phyloP scores from a whole-genome alignment of 2,113 vertebrate species.

The Columba janthina region DNA sequence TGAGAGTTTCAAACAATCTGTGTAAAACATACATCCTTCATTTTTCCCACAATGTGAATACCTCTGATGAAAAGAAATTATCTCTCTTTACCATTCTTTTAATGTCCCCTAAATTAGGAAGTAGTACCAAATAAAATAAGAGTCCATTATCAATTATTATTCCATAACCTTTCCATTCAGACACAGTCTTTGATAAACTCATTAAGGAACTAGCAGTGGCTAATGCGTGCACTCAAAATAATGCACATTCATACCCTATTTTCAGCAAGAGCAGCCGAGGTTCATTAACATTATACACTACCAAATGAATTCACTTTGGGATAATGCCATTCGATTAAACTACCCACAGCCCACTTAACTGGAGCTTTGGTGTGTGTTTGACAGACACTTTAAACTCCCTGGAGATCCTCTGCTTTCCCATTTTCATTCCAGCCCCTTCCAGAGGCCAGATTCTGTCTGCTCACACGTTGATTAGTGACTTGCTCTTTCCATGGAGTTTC shows the following conservation, averaged over 20 bases:
- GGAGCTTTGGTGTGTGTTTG: slow-evolving; percentile 14
- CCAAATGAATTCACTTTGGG: slow-evolving; percentile 51
- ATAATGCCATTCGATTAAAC: slow-evolving; percentile 23
- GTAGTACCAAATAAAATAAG: not conserved
- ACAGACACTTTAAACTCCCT: slow-evolving; percentile 27
- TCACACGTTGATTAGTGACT: not conserved
- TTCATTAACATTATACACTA: slow-evolving; percentile 43
- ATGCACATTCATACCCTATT: slow-evolving; percentile 30
- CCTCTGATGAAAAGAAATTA: not conserved
- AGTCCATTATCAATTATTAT: slow-evolving; percentile 23
- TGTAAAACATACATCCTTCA: not conserved
- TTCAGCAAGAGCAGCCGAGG: not conserved
- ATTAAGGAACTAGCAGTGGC: slow-evolving; percentile 38
- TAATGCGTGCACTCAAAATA: slow-evolving; percentile 49
- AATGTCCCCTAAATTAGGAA: not conserved
- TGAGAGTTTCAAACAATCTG: not conserved
- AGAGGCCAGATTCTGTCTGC: not conserved
- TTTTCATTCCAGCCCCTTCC: not conserved
- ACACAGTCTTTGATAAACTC: slow-evolving; percentile 4
- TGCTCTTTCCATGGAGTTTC: not conserved
- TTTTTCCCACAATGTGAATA: not conserved
- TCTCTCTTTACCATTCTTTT: slow-evolving; percentile 14
- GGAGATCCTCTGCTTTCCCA: not conserved
- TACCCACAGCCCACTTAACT: slow-evolving; percentile 25
- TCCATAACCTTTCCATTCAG: slow-evolving; percentile 40